Conservation (phyloP, 2,888 invertebrate genomes). For the Cremastobaeus sp. region DNA sequence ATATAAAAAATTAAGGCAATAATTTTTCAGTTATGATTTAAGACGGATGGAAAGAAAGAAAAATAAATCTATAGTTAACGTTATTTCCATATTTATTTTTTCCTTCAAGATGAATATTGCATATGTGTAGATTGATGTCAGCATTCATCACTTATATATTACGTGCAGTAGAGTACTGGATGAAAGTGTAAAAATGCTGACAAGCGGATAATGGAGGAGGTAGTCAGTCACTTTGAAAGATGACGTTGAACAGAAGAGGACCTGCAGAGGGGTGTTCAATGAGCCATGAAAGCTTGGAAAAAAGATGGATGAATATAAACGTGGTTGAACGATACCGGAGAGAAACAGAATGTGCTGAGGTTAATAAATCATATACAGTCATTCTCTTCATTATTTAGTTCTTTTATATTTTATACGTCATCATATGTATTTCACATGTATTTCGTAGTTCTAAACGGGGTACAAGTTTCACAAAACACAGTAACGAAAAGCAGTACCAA, state of each 20-base stretch:
- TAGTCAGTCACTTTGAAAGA: slow-evolving; percentile 79
- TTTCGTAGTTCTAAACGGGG: slow-evolving; percentile 4
- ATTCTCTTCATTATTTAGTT: slow-evolving; percentile 61
- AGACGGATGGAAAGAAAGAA: slow-evolving; percentile 6
- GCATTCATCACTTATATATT: slow-evolving; percentile 56
- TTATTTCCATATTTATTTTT: slow-evolving; percentile 50
- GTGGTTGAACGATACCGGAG: slow-evolving; percentile 74
- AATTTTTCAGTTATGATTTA: too few species aligned
- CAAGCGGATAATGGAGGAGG: slow-evolving; percentile 79
- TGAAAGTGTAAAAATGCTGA: slow-evolving; percentile 79
- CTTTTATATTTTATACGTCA: slow-evolving; percentile 44
- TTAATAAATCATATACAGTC: slow-evolving; percentile 77
- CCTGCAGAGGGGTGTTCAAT: slow-evolving; percentile 68
- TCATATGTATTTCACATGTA: slow-evolving; percentile 44
- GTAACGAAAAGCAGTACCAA: too few species aligned
- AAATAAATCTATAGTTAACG: slow-evolving; percentile 23
- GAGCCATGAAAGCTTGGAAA: slow-evolving; percentile 76
- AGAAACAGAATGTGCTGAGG: slow-evolving; percentile 78
- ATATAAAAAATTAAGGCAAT: too few species aligned
- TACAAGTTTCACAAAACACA: slow-evolving; percentile 3
- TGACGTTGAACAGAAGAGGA: slow-evolving; percentile 74
- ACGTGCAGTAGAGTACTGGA: slow-evolving; percentile 69
- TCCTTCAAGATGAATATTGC: slow-evolving; percentile 47
- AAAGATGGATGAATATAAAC: slow-evolving; percentile 78
- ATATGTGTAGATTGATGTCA: slow-evolving; percentile 49